phyloP scores from a whole-genome alignment of 1,140 invertebrate species.

The Hylaeus anthracinus region DNA sequence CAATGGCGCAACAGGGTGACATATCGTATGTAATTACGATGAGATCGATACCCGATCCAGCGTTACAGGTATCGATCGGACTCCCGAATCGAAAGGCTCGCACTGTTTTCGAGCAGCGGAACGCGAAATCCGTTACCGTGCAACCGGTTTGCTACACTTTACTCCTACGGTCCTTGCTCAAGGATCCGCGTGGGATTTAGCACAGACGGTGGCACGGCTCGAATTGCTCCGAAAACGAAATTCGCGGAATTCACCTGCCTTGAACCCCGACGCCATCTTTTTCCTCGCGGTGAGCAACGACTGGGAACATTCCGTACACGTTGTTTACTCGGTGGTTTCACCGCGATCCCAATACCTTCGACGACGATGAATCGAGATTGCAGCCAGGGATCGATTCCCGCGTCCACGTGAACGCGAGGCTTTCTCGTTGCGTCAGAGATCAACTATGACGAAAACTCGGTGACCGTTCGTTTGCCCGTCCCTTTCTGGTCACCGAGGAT shows the following conservation, averaged over 20 bases:
- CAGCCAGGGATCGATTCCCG: too few relatives aligned
- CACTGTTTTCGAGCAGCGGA: not conserved
- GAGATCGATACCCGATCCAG: too few relatives aligned
- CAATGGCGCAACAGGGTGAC: not conserved
- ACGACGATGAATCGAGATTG: too few relatives aligned
- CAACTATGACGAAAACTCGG: not conserved
- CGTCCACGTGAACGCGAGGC: not conserved
- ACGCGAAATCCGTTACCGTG: not conserved
- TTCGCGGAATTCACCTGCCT: not conserved
- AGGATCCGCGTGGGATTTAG: not conserved
- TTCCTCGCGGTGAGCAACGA: too few relatives aligned
- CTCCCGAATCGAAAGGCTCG: not conserved
- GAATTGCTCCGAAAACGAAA: not conserved
- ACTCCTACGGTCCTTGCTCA: conserved; percentile 1
- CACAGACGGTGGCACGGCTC: not conserved
- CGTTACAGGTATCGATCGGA: not conserved
- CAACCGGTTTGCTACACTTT: conserved; percentile 25
- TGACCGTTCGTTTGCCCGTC: not conserved
- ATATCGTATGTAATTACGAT: too few relatives aligned
- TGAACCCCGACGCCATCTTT: not conserved
- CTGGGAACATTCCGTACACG: too few relatives aligned
- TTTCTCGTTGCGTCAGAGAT: not conserved
- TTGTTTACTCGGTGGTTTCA: not conserved
- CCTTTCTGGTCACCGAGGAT: too few relatives aligned
- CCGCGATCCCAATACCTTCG: not conserved